Evolutionary conservation across 1,140 invertebrate species (phyloP), one percentile per base, ranked within the genome.

Genomic region (Coenobita brevimanus): DNA sequence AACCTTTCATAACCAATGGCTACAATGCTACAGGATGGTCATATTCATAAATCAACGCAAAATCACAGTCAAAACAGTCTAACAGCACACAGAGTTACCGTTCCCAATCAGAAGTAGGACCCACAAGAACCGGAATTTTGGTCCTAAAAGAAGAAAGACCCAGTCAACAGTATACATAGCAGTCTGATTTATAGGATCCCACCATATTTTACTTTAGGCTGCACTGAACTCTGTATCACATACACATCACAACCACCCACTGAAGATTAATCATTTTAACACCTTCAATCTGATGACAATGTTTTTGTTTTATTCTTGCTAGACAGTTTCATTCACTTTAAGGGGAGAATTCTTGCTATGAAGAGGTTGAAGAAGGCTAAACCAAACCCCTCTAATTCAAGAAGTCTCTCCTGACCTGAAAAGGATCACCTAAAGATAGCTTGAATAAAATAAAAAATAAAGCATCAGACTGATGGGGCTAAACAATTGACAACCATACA

Each of bases 101-200:
- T 88, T 82, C 86, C 86, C 79, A 82, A 82, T 88, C 86, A 76
- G 86, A 82, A 79, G 80, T 79, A 67, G 86, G 71, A 76, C 79
- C 62, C 67, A 82, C 86, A 88, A 88, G 80, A 82, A 88, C 86
- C 80, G 86, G 86, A 30, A 88, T 88, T 88, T 76, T 88, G 79
- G 86, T 88, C 86, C 86, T 88, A 88, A 62, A 88, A 79, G 76
- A 54, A 82, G 43, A 88, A 60, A 82, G 46, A 87, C 85, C 76
- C 78, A 50, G 54, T 71, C 41, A 83, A 62, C 64, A 54, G 24
- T 46, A 73, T 50, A 64, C 10, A n/a, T 50, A 27, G n/a, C 54
- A 73, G 54, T 41, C 24, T 57, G 62, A 36, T 6, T 21, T 36
- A 30, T 62, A 81, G 60, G 43, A 21, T 41, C 54, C 6, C n/a